Evolutionary conservation across 2,797 vertebrate species (phyloP).

Genomic region (Platyrinchus mystaceus): DNA sequence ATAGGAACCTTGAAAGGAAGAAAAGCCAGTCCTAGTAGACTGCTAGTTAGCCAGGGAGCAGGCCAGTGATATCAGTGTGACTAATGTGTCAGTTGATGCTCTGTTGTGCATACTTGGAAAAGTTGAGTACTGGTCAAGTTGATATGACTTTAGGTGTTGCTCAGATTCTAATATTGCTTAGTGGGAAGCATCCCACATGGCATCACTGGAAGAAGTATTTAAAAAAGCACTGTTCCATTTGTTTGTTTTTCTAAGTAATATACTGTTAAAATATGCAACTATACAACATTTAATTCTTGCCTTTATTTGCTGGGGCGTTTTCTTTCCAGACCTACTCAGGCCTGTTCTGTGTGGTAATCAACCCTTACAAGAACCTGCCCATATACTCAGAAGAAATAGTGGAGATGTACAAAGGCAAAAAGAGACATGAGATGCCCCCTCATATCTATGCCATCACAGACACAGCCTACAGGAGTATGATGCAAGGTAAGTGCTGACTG

Average conservation of each 20-base stretch:
- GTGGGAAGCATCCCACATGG: neutral
- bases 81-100: neutral
- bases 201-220: neutral
- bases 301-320: neutral
- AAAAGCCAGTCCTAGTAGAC: neutral
- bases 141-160: neutral
- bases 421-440: constrained; percentile 97
- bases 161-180: neutral
- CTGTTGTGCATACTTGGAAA: neutral
- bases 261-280: neutral
- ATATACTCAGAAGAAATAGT: constrained; percentile 99
- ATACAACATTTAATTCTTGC: neutral
- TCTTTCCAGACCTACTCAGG: constrained; percentile 92
- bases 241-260: neutral
- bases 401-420: constrained; percentile 99
- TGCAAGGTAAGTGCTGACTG: constrained; percentile 87
- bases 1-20: neutral
- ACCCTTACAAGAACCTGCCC: constrained; percentile 98
- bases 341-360: constrained; percentile 98
- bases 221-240: neutral
- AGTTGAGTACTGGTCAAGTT: neutral
- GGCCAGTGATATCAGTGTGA: neutral
- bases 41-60: neutral
- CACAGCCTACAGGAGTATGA: constrained; percentile 97
- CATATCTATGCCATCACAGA: constrained; percentile 99